Evolutionary conservation across 2,888 invertebrate species (phyloP).

Genomic region (Dryococelus australis): DNA sequence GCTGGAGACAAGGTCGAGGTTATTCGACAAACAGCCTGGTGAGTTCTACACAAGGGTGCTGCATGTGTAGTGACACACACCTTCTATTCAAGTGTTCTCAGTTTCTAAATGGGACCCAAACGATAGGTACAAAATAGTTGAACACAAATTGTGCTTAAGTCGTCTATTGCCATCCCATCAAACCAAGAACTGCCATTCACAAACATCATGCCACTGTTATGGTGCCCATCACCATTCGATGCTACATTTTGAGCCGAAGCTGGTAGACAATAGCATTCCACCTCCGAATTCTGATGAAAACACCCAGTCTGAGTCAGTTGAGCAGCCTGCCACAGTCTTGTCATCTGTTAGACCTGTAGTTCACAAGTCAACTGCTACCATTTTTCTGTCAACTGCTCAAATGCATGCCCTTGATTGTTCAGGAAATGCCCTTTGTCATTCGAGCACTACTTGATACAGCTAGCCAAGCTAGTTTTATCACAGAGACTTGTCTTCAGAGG

Average conservation of each 20-base stretch:
- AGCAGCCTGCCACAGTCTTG: no score
- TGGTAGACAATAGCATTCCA: no score
- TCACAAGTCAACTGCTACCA: no score
- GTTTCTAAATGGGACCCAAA: neutral
- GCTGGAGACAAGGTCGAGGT: neutral
- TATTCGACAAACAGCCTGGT: neutral
- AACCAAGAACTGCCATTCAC: neutral
- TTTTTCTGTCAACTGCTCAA: no score
- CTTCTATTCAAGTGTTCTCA: neutral
- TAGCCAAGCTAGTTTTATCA: no score
- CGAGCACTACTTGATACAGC: no score
- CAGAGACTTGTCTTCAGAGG: no score
- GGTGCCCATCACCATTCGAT: neutral
- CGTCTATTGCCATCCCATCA: neutral
- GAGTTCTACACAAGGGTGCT: neutral
- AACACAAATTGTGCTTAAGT: neutral
- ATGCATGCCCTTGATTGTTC: no score
- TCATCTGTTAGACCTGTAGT: no score
- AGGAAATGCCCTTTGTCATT: no score
- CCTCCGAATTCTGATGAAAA: no score
- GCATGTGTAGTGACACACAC: neutral
- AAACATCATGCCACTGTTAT: neutral
- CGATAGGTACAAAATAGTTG: neutral
- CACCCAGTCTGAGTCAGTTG: no score
- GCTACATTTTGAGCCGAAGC: neutral